Conservation (phyloP, 2,888 invertebrate genomes). For the Teleogryllus oceanicus region DNA sequence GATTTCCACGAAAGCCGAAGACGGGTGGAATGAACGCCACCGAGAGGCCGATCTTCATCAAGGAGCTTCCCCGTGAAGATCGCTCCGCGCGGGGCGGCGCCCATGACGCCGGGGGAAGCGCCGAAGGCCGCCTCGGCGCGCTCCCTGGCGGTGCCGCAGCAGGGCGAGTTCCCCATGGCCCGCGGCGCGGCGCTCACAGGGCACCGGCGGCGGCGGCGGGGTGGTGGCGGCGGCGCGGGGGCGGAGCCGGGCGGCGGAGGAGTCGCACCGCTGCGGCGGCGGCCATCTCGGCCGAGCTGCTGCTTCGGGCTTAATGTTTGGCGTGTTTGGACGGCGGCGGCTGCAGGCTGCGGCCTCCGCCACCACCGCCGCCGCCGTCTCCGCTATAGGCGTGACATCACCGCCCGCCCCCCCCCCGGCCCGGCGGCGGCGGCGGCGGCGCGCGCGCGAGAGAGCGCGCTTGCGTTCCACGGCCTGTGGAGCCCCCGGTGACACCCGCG, state of each 20-base stretch:
- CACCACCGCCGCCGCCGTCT: neutral
- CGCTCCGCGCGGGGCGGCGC: too few species aligned
- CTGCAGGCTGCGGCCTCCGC: neutral
- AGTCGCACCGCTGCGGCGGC: neutral
- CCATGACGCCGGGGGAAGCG: too few species aligned
- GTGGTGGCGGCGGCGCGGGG: neutral
- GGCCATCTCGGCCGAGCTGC: constrained; percentile 7
- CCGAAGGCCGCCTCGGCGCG: neutral
- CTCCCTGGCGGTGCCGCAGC: constrained; percentile 9
- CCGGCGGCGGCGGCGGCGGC: neutral
- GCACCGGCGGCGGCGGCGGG: neutral
- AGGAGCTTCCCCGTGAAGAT: too few species aligned
- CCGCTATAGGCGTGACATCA: constrained; percentile 18
- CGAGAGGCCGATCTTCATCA: too few species aligned
- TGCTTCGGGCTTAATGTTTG: constrained; percentile 18
- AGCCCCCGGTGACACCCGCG: neutral
- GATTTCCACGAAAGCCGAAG: too few species aligned
- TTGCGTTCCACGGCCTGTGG: neutral
- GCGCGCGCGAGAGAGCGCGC: neutral
- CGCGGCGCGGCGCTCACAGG: neutral
- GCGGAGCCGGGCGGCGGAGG: neutral
- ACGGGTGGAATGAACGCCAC: too few species aligned
- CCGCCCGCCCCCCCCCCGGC: neutral
- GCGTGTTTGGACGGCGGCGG: constrained; percentile 18
- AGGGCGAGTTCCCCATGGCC: neutral